phyloP scores from a whole-genome alignment of 1,140 invertebrate species.

The Parasteatoda tepidariorum region DNA sequence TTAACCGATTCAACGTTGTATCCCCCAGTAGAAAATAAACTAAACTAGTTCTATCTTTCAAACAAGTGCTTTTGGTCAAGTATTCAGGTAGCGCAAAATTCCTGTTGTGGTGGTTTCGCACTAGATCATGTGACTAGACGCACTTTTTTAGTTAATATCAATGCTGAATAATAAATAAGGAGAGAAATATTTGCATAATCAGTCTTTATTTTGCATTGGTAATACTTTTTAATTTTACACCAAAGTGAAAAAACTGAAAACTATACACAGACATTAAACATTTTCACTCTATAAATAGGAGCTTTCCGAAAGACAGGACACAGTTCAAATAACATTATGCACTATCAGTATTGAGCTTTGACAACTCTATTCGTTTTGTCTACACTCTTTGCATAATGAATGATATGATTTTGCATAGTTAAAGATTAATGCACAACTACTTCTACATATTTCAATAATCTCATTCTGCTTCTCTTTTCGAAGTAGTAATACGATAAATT shows the following conservation, averaged over 20 bases:
- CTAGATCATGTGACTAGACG: no score
- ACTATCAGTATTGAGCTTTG: conserved; percentile 27
- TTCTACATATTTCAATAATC: conserved; percentile 14
- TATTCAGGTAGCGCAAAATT: no score
- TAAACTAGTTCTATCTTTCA: no score
- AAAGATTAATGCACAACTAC: conserved; percentile 43
- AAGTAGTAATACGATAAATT: no score
- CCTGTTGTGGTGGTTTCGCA: no score
- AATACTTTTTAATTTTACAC: conserved; percentile 54
- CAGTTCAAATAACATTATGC: conserved; percentile 15
- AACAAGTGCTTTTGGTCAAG: no score
- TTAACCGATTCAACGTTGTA: no score
- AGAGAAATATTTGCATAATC: conserved; percentile 7
- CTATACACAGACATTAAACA: conserved; percentile 45
- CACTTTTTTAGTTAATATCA: no score
- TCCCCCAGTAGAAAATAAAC: no score
- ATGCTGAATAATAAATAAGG: background rate
- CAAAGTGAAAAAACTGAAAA: conserved; percentile 55
- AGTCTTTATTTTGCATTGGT: conserved; percentile 49
- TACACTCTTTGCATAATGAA: conserved; percentile 33
- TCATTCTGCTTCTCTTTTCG: background rate
- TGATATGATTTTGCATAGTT: conserved; percentile 59
- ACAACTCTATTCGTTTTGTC: background rate
- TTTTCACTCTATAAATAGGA: conserved; percentile 59
- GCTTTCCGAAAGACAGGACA: conserved; percentile 50